Evolutionary conservation across 2,113 vertebrate species (phyloP).

Genomic region (Bucco capensis): DNA sequence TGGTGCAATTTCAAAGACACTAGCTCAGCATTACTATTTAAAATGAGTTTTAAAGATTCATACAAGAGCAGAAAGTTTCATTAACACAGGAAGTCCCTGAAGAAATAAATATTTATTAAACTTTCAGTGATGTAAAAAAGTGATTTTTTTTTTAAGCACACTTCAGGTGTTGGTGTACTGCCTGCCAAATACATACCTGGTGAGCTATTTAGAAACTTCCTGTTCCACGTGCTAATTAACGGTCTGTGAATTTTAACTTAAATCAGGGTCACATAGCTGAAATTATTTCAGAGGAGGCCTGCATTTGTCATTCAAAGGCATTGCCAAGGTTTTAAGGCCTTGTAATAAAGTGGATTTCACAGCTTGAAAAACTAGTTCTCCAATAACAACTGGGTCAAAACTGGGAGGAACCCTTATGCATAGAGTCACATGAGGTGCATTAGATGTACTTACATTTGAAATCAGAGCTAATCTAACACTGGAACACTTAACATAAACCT

Average conservation of each 20-base stretch:
- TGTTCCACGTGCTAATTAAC: conserved; percentile 68
- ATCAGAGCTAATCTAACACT: not conserved
- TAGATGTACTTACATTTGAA: not conserved
- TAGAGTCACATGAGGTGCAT: not conserved
- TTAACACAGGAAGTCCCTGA: conserved; percentile 55
- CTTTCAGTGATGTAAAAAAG: conserved; percentile 40
- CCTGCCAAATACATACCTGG: conserved; percentile 53
- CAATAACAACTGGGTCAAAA: conserved; percentile 14
- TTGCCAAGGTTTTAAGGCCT: conserved; percentile 41
- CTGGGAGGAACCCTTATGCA: not conserved
- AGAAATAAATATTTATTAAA: conserved; percentile 50
- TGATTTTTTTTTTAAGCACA: not conserved
- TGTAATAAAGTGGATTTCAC: not conserved
- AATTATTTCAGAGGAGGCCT: conserved; percentile 6
- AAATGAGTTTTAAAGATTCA: conserved; percentile 39
- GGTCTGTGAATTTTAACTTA: conserved; percentile 67
- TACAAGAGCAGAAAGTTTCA: conserved; percentile 39
- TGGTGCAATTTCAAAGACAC: conserved; percentile 12
- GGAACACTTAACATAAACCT: not conserved
- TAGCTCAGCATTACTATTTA: not conserved
- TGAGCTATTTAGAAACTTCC: conserved; percentile 71
- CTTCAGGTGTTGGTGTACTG: conserved; percentile 39
- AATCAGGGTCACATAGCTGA: conserved; percentile 45
- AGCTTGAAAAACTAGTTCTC: conserved; percentile 23
- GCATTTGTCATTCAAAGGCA: conserved; percentile 47